These are phyloP conservation scores for Panzeria rudis DNA, from an alignment of 2,888 invertebrate genomes.

Conservation along the genomic window DNA sequence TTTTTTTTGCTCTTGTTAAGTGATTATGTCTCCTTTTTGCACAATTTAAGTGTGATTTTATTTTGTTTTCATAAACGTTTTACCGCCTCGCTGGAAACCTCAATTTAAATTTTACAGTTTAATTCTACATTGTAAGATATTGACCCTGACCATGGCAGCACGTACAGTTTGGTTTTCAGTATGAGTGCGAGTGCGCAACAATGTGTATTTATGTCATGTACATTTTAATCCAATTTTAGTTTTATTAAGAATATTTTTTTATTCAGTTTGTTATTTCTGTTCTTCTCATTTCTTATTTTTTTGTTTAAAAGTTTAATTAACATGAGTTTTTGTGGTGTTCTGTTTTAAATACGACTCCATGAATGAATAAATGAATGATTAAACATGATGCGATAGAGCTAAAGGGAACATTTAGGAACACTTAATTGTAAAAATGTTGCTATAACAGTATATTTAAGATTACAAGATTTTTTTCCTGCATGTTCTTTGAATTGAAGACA, in stretches of 20 bases:
- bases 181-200: conserved; percentile 12
- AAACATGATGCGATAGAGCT: background rate
- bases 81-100: conserved; percentile 47
- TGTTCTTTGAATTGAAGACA: conserved; percentile 32
- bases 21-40: conserved; percentile 62
- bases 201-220: conserved; percentile 46
- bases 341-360: background rate
- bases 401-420: background rate
- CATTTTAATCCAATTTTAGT: conserved; percentile 67
- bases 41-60: conserved; percentile 52
- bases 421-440: conserved; percentile 28
- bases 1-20: conserved; percentile 42
- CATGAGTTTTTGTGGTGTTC: conserved; percentile 31
- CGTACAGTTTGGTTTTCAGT: conserved; percentile 19
- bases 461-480: conserved; percentile 33
- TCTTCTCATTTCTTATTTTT: background rate
- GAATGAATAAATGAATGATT: conserved; percentile 45
- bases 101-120: conserved; percentile 65
- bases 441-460: conserved; percentile 42
- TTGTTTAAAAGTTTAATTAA: conserved; percentile 59
- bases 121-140: conserved; percentile 45
- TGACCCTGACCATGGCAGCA: conserved; percentile 70
- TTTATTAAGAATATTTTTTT: conserved; percentile 34
- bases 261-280: background rate
- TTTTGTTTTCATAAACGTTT: conserved; percentile 33